phyloP scores from a whole-genome alignment of 2,797 vertebrate genomes.

The Sternarchorhynchus goeldii region DNA sequence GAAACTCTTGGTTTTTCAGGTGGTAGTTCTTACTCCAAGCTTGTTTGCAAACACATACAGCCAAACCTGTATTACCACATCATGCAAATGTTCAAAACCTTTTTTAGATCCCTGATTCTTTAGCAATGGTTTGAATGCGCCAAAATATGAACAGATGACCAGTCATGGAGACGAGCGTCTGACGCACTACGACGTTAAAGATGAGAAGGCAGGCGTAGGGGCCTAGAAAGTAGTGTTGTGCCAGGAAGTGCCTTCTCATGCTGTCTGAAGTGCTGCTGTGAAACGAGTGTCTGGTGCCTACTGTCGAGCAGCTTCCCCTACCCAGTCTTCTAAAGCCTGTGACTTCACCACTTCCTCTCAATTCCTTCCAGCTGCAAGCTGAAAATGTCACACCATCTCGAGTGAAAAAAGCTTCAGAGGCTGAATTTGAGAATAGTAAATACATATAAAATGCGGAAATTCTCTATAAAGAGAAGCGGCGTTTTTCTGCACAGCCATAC shows the following conservation, averaged over 20 bases:
- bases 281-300: conserved; percentile 11
- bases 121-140: conserved; percentile 18
- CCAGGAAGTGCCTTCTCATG: too few relatives aligned
- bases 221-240: too few relatives aligned
- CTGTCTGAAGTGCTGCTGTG: background rate
- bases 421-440: background rate
- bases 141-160: conserved; percentile 10
- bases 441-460: background rate
- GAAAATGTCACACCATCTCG: conserved; percentile 28
- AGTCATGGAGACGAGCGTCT: conserved; percentile 25
- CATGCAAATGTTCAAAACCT: too few relatives aligned
- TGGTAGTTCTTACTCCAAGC: background rate
- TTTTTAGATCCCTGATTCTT: background rate
- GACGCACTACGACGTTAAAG: background rate
- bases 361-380: conserved; percentile 32
- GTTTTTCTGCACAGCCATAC: background rate
- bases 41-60: too few relatives aligned
- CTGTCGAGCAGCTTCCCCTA: background rate
- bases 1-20: background rate
- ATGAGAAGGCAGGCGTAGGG: too few relatives aligned
- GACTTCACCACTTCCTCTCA: conserved; percentile 31
- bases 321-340: conserved; percentile 34
- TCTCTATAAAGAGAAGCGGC: background rate
- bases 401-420: conserved; percentile 3
- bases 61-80: background rate